phyloP scores from a whole-genome alignment of 2,113 vertebrate genomes.

The Salvelinus alpinus region DNA sequence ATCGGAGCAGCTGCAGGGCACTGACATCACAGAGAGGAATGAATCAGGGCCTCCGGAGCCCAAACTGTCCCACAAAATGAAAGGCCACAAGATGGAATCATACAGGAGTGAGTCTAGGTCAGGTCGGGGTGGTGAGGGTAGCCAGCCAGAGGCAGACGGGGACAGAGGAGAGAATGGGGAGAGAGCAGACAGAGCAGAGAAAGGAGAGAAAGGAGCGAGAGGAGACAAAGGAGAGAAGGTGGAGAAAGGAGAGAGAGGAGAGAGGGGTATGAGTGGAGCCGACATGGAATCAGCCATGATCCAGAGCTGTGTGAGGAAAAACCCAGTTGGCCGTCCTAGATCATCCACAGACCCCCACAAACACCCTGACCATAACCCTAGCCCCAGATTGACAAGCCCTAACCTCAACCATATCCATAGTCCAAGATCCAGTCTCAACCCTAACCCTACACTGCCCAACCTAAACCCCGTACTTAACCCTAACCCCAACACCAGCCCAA shows the following conservation, averaged over 20 bases:
- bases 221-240: conserved; percentile 59
- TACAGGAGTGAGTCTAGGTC: conserved; percentile 66
- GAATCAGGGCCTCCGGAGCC: conserved; percentile 76
- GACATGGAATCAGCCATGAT: conserved; percentile 62
- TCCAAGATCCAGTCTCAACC: background rate
- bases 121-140: conserved; percentile 36
- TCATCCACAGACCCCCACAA: conserved; percentile 66
- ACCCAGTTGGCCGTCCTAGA: conserved; percentile 73
- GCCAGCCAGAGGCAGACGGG: conserved; percentile 49
- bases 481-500: background rate
- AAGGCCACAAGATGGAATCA: conserved; percentile 60
- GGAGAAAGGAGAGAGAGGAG: conserved; percentile 47
- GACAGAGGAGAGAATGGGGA: conserved; percentile 20
- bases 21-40: conserved; percentile 74
- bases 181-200: conserved; percentile 36
- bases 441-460: background rate
- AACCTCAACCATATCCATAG: background rate
- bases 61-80: conserved; percentile 81
- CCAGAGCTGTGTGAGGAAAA: conserved; percentile 79
- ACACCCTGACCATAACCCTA: conserved; percentile 12
- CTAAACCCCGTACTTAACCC: background rate
- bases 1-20: conserved; percentile 75
- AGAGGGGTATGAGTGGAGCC: conserved; percentile 50
- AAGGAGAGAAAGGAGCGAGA: conserved; percentile 56
- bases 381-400: background rate